A percentile compares a stretch with the other conserved stretches of the same genome.
Conservation (phyloP, 2,797 vertebrate species). For the Menidia menidia region DNA sequence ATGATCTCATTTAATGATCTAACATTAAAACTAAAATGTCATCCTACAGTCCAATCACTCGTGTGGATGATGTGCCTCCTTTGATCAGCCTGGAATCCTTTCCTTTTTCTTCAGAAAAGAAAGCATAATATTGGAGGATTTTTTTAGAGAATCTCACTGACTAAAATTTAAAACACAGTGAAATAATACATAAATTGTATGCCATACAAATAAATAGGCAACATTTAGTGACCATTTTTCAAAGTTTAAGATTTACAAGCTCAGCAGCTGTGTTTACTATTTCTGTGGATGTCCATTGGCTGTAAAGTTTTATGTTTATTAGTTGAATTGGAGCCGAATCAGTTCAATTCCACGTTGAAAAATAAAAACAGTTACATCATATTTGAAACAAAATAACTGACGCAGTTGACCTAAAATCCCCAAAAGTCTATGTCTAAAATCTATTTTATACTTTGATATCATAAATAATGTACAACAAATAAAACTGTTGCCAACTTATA, state of each 20-base stretch:
- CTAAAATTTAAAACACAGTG: constrained; percentile 40
- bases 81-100: constrained; percentile 51
- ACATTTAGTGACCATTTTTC: not conserved
- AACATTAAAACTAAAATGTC: constrained; percentile 67
- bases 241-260: constrained; percentile 20
- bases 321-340: too few species aligned
- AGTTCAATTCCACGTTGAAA: not conserved
- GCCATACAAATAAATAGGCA: constrained; percentile 23
- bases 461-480: not conserved
- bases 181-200: constrained; percentile 12
- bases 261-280: constrained; percentile 1
- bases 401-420: not conserved
- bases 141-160: constrained; percentile 36
- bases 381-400: not conserved
- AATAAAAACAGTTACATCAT: not conserved
- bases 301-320: not conserved
- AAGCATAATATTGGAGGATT: constrained; percentile 33
- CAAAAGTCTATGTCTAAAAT: not conserved
- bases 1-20: constrained; percentile 79
- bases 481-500: not conserved
- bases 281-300: not conserved
- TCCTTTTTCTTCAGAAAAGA: constrained; percentile 31
- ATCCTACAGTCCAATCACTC: constrained; percentile 45
- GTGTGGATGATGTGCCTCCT: constrained; percentile 44
- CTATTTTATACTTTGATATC: not conserved